phyloP scores from a whole-genome alignment of 2,888 invertebrate genomes.

The Onchidella celtica region DNA sequence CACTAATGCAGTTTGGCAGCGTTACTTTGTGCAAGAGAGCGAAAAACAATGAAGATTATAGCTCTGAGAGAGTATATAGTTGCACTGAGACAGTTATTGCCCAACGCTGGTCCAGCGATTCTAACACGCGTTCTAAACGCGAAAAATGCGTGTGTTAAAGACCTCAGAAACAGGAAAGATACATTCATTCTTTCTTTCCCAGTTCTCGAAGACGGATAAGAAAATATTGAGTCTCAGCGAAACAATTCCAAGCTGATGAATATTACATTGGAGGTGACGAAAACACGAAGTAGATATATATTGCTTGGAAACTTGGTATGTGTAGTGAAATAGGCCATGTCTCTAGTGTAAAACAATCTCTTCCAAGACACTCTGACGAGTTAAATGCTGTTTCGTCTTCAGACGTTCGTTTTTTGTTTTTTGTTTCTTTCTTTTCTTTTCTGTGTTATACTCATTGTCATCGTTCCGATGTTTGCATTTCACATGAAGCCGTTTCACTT shows the following conservation, averaged over 20 bases:
- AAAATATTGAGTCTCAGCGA: neutral
- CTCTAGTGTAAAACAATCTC: constrained; percentile 23
- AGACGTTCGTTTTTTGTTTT: neutral
- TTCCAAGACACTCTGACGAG: neutral
- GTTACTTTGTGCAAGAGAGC: too few species aligned
- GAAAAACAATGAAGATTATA: too few species aligned
- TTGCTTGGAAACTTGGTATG: constrained; percentile 30
- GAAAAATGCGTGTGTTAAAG: too few species aligned
- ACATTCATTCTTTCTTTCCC: neutral
- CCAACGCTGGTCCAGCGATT: too few species aligned
- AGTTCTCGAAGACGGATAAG: neutral
- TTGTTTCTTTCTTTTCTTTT: too few species aligned
- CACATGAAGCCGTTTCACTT: too few species aligned
- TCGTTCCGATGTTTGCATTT: too few species aligned
- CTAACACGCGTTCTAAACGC: too few species aligned
- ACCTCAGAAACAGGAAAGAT: neutral
- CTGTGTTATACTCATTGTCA: too few species aligned
- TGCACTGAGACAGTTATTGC: too few species aligned
- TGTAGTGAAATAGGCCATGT: constrained; percentile 33
- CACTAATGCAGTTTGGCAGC: too few species aligned
- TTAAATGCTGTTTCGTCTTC: constrained; percentile 11
- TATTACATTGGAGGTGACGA: constrained; percentile 40
- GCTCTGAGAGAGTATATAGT: too few species aligned
- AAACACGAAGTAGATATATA: constrained; percentile 29
- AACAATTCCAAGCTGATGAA: constrained; percentile 11